Base-by-base conservation (phyloP, 23 tunicate genomes). In the Phallusia fumigata region DNA sequence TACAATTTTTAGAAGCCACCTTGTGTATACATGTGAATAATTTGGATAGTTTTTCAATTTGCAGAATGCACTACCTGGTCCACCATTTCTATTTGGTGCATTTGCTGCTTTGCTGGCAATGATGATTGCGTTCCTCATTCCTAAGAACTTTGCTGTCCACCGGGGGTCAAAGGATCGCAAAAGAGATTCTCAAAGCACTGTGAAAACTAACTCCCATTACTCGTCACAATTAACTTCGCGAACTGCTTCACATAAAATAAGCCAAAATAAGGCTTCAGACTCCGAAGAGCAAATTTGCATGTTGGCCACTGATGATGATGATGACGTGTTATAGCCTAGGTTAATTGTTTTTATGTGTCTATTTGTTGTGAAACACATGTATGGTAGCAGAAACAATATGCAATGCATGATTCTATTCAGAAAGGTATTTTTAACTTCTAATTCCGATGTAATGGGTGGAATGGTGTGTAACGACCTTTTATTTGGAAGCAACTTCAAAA, bases 61-160 rank as follows among this genome's bases (percentile, higher is more conserved):
- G 21, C 82, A 91, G 93, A 84, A 80, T 16, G 78, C 91, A 11
- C 76, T 96, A 28, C 99, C 99, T 19, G 99, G 99, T 3, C 99
- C 99, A 31, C 99, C 99, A 19, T 96, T 92, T 79, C 85, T 96
- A 22, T 96, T 96, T 74, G 97, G 99, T 0, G 90, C 91, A 10
- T 80, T 85, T 35, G 53, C 96, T 2, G 99, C 88, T 31, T 40
- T 91, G 30, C 36, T 96, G 36, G 96, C 99, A 2, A 87, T 96
- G 84, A 11, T 96, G 36, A 91, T 89, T 18, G 93, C 93, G 10
- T 85, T 85, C 33, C 84, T 96, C 52, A 83, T 91, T 26, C 99
- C 99, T 0, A 88, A 85, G 34, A 76, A 75, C 65, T 44, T 81
- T 40, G 36, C 53, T 35, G 58, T 73, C 24, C 82, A 87, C 49